Evolutionary conservation across 2,888 invertebrate species (phyloP).

Genomic region (Ferrisia virgata): DNA sequence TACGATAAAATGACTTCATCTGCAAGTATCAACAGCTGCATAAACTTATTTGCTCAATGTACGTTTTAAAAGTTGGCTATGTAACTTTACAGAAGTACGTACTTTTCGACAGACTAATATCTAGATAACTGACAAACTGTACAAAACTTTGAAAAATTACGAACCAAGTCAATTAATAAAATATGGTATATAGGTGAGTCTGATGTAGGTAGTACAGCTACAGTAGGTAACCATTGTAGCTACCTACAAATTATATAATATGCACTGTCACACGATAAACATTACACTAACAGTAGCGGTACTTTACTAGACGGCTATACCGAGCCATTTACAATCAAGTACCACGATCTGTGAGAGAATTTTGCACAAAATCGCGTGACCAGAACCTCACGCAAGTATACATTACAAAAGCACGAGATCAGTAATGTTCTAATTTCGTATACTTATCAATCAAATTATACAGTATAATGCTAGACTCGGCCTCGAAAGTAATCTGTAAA

Average conservation of each 20-base stretch:
- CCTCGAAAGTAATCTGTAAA: not conserved
- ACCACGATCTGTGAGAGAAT: not conserved
- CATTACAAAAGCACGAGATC: not conserved
- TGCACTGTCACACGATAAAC: not conserved
- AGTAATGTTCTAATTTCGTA: not conserved
- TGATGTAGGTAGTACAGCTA: not conserved
- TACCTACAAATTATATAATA: not conserved
- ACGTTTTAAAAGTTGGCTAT: not conserved
- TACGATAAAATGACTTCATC: not conserved
- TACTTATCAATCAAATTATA: not conserved
- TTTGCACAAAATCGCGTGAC: constrained; percentile 1
- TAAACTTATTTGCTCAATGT: not conserved
- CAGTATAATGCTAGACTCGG: not conserved
- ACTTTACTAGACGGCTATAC: not conserved
- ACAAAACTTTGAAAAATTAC: not conserved
- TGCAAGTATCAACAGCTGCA: not conserved
- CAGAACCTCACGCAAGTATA: not conserved
- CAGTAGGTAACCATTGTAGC: not conserved
- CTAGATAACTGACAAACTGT: not conserved
- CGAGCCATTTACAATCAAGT: not conserved
- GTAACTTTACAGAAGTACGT: not conserved
- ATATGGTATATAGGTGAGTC: too few relatives aligned
- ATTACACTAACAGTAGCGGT: not conserved
- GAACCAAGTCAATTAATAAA: not conserved
- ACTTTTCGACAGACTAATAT: not conserved